Conservation (phyloP, 2,113 vertebrate species). For the Hippocampus abdominalis region DNA sequence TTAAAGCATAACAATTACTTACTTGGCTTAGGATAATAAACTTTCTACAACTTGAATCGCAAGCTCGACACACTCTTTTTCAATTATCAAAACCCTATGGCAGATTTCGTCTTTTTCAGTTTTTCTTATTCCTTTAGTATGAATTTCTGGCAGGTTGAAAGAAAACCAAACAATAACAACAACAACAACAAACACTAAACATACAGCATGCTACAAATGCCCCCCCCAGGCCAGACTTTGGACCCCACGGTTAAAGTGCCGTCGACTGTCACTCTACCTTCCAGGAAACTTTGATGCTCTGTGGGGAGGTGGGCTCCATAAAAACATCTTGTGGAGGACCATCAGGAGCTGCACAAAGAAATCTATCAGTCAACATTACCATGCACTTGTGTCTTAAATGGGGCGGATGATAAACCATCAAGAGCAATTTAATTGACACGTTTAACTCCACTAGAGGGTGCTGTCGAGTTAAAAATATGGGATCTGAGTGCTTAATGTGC, state of each 20-base stretch:
- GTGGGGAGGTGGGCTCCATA: constrained; percentile 93
- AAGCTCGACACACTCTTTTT: background rate
- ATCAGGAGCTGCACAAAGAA: constrained; percentile 82
- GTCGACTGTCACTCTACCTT: constrained; percentile 75
- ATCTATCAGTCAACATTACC: constrained; percentile 36
- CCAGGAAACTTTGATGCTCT: constrained; percentile 97
- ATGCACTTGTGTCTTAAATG: background rate
- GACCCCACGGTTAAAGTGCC: background rate
- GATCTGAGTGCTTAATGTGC: background rate
- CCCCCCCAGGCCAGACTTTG: background rate
- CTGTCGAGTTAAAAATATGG: constrained; percentile 27
- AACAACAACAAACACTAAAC: background rate
- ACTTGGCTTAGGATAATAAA: background rate
- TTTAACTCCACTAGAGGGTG: constrained; percentile 58
- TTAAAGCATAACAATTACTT: background rate
- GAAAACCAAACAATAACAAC: too few species aligned
- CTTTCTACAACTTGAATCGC: background rate
- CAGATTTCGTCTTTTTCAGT: background rate
- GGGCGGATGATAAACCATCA: background rate
- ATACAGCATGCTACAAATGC: background rate
- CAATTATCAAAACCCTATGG: background rate
- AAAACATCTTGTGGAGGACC: constrained; percentile 93
- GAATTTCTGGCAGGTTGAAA: background rate
- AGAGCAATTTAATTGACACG: background rate
- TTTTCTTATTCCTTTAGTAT: background rate